Conservation (phyloP, 1,140 invertebrate species). For the Cydia amplana region DNA sequence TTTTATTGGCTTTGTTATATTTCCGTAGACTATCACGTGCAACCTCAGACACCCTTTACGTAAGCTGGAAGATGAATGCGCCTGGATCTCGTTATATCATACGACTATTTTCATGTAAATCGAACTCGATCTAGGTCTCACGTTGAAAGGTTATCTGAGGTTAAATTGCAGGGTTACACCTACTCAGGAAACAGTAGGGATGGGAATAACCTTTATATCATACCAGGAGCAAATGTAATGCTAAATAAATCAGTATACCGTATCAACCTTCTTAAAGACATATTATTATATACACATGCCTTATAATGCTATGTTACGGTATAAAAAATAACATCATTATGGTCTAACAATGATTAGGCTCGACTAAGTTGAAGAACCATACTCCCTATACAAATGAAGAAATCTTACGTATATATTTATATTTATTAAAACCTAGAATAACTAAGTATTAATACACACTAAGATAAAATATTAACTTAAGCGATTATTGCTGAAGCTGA, state of each 20-base stretch:
- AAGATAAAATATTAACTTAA: too few relatives aligned
- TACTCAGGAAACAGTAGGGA: background rate
- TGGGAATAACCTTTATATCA: background rate
- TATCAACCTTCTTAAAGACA: background rate
- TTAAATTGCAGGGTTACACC: background rate
- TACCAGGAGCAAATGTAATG: background rate
- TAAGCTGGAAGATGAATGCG: background rate
- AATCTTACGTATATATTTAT: too few relatives aligned
- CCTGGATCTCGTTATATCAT: background rate
- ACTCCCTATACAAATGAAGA: too few relatives aligned
- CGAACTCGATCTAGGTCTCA: slow-evolving; percentile 3
- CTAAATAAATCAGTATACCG: background rate
- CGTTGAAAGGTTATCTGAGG: slow-evolving; percentile 18
- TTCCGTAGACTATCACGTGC: background rate
- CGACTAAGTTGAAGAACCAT: too few relatives aligned
- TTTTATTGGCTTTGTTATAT: background rate
- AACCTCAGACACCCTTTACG: background rate
- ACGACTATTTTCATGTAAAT: background rate
- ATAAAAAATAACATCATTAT: too few relatives aligned
- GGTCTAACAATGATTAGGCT: too few relatives aligned
- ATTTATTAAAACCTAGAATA: too few relatives aligned
- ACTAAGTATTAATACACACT: too few relatives aligned
- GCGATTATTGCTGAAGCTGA: background rate
- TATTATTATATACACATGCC: too few relatives aligned
- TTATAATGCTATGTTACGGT: too few relatives aligned